Evolutionary conservation across 2,113 vertebrate genomes (phyloP).

Genomic region (Vulpes lagopus): DNA sequence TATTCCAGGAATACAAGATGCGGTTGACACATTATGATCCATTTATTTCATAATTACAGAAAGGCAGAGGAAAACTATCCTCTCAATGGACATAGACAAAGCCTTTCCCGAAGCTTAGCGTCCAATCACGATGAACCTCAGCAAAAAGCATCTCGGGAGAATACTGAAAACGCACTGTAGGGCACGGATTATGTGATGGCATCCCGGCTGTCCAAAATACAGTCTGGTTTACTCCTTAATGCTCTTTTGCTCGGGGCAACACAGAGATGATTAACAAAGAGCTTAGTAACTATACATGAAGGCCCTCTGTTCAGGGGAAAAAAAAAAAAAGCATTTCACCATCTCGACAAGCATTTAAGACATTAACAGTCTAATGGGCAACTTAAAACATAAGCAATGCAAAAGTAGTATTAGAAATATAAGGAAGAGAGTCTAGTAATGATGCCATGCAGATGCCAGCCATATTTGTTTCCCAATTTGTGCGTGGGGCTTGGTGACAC

Average conservation of each 20-base stretch:
- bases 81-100: constrained; percentile 3
- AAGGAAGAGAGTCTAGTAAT: not conserved
- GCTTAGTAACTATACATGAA: constrained; percentile 52
- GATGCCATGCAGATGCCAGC: not conserved
- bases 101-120: constrained; percentile 11
- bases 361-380: constrained; percentile 56
- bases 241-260: constrained; percentile 39
- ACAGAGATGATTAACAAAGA: constrained; percentile 60
- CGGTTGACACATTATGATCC: constrained; percentile 32
- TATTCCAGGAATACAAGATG: constrained; percentile 30
- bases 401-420: constrained; percentile 14
- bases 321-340: constrained; percentile 24
- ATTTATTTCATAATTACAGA: constrained; percentile 56
- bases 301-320: constrained; percentile 12
- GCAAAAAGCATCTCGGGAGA: constrained; percentile 24
- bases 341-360: constrained; percentile 55
- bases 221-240: constrained; percentile 55
- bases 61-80: constrained; percentile 5
- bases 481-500: constrained; percentile 68
- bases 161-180: not conserved
- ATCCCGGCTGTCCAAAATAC: constrained; percentile 50
- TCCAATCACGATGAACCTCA: constrained; percentile 4
- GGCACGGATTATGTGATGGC: not conserved
- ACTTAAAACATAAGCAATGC: constrained; percentile 2
- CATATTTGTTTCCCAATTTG: not conserved